Evolutionary conservation across 2,113 vertebrate species (phyloP).

Genomic region (Tachuris rubrigastra): DNA sequence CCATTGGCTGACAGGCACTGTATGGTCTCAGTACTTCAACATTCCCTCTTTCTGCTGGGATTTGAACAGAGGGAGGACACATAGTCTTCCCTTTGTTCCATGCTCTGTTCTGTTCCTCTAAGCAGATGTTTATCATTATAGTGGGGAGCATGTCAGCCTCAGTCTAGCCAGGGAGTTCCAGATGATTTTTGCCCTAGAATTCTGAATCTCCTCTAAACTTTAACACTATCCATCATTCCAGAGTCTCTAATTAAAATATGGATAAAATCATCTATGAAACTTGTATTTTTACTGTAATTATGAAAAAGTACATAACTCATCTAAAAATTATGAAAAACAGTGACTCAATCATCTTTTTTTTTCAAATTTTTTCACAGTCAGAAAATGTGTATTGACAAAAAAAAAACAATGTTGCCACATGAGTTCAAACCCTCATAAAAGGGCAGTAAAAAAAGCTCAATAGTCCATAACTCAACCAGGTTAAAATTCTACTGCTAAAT

Average conservation of each 20-base stretch:
- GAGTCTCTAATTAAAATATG: background rate
- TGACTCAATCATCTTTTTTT: background rate
- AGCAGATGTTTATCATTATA: too few relatives aligned
- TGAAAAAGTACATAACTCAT: background rate
- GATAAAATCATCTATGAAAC: background rate
- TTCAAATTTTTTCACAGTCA: background rate
- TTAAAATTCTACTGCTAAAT: background rate
- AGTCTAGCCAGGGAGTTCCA: too few relatives aligned
- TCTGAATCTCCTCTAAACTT: too few relatives aligned
- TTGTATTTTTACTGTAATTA: background rate
- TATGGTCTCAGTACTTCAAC: background rate
- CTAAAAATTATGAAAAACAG: background rate
- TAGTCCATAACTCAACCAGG: background rate
- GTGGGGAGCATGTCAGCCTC: too few relatives aligned
- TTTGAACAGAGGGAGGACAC: background rate
- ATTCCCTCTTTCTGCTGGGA: background rate
- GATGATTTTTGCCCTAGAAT: too few relatives aligned
- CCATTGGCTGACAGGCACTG: too few relatives aligned
- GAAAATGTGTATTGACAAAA: background rate
- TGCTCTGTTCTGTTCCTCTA: background rate
- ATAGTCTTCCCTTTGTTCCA: background rate
- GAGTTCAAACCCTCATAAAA: background rate
- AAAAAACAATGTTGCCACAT: background rate
- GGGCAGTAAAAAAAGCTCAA: background rate
- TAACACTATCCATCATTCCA: too few relatives aligned